phyloP scores from a whole-genome alignment of 2,797 vertebrate species.

The Parambassis ranga region DNA sequence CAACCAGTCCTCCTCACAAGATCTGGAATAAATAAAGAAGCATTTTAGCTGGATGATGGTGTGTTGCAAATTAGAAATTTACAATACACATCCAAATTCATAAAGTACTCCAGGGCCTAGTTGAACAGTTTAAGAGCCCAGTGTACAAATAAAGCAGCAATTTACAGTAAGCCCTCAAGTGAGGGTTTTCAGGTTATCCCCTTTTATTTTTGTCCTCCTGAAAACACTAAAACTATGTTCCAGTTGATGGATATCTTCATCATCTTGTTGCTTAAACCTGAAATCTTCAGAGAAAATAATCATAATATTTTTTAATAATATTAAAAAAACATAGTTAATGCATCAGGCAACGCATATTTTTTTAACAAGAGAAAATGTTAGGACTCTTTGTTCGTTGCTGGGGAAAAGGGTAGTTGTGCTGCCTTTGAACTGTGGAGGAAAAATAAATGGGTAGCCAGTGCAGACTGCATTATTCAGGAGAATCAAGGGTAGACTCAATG shows the following conservation, averaged over 20 bases:
- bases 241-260: not conserved
- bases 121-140: slow-evolving; percentile 1
- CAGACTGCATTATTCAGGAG: slow-evolving; percentile 44
- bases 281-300: no score
- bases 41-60: slow-evolving; percentile 8
- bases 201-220: not conserved
- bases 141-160: not conserved
- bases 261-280: no score
- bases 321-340: no score
- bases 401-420: slow-evolving; percentile 7
- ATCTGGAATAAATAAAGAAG: slow-evolving; percentile 19
- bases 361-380: not conserved
- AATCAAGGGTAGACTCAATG: slow-evolving; percentile 40
- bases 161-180: slow-evolving; percentile 13
- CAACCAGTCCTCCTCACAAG: slow-evolving; percentile 5
- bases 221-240: not conserved
- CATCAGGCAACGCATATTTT: no score
- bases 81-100: slow-evolving; percentile 44
- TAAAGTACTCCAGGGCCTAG: slow-evolving; percentile 16
- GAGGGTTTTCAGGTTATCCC: not conserved
- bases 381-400: not conserved
- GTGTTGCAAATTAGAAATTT: slow-evolving; percentile 23
- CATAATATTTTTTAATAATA: no score
- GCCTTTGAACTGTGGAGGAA: slow-evolving; percentile 23
- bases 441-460: slow-evolving; percentile 41